phyloP scores from a whole-genome alignment of 2,113 vertebrate genomes.

The Heterocephalus glaber region DNA sequence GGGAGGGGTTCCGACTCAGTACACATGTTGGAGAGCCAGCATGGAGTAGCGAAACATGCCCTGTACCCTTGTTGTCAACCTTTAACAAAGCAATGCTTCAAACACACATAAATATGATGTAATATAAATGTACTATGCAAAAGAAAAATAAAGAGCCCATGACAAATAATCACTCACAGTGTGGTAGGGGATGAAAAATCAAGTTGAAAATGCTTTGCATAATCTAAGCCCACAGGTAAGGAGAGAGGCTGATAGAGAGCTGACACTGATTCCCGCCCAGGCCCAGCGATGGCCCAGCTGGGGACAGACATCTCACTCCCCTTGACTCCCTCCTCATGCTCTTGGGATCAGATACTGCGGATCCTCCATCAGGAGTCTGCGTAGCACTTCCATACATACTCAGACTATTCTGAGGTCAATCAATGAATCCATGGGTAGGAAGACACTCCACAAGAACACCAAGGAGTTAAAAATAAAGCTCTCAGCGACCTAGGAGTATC shows the following conservation, averaged over 20 bases:
- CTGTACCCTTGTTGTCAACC: rapidly evolving
- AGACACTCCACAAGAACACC: neutral
- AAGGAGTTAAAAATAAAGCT: neutral
- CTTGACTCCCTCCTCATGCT: neutral
- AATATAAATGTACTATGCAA: neutral
- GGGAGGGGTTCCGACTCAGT: rapidly evolving
- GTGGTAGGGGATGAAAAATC: neutral
- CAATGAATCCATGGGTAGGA: neutral
- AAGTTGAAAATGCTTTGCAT: neutral
- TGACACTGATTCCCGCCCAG: rapidly evolving
- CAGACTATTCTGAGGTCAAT: neutral
- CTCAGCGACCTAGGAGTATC: neutral
- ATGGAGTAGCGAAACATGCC: neutral
- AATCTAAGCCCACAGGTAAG: too few relatives aligned
- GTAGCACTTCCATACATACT: neutral
- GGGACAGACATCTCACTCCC: too few relatives aligned
- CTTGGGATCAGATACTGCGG: neutral
- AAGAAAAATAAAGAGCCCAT: neutral
- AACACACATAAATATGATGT: neutral
- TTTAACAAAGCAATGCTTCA: neutral
- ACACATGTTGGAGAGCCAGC: rapidly evolving
- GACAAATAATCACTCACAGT: neutral
- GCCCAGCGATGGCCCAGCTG: rapidly evolving
- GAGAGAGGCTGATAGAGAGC: neutral
- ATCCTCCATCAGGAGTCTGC: rapidly evolving